A percentile compares a stretch with the other conserved stretches of the same genome.
These are phyloP conservation scores for Actinemys pallida DNA, from an alignment of 2,113 vertebrate species.

Conservation along the genomic window DNA sequence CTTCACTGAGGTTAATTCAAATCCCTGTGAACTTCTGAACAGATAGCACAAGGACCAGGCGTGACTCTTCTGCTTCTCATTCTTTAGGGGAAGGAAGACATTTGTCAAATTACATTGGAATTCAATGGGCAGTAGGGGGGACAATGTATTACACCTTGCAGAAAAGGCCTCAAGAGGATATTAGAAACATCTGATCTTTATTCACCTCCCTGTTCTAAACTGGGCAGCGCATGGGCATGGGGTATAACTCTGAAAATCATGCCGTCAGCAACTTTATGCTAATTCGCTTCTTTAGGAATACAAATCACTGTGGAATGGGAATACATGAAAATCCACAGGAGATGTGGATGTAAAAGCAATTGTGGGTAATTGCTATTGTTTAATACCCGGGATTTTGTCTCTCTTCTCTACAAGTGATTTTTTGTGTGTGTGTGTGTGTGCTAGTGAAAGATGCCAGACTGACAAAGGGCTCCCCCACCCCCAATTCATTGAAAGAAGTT, in stretches of 20 bases:
- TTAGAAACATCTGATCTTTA: background rate
- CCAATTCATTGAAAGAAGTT: background rate
- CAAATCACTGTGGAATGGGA: background rate
- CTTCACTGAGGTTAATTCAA: background rate
- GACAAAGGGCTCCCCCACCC: background rate
- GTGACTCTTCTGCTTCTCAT: background rate
- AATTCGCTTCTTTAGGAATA: background rate
- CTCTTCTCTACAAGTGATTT: background rate
- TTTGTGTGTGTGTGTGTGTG: too few relatives aligned
- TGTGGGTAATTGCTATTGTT: background rate
- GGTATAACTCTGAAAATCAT: background rate
- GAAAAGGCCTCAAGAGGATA: background rate
- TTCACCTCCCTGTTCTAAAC: background rate
- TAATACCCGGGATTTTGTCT: background rate
- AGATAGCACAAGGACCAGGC: background rate
- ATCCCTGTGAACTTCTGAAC: background rate
- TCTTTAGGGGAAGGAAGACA: background rate
- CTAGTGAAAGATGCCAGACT: background rate
- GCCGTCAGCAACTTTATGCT: background rate
- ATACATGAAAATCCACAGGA: background rate
- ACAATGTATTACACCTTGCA: background rate
- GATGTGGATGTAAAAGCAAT: background rate
- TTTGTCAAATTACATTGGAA: slow-evolving; percentile 19
- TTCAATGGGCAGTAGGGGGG: background rate
- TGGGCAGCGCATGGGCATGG: background rate